Conservation (phyloP, 2,888 invertebrate species). For the Heliconius ismenius region DNA sequence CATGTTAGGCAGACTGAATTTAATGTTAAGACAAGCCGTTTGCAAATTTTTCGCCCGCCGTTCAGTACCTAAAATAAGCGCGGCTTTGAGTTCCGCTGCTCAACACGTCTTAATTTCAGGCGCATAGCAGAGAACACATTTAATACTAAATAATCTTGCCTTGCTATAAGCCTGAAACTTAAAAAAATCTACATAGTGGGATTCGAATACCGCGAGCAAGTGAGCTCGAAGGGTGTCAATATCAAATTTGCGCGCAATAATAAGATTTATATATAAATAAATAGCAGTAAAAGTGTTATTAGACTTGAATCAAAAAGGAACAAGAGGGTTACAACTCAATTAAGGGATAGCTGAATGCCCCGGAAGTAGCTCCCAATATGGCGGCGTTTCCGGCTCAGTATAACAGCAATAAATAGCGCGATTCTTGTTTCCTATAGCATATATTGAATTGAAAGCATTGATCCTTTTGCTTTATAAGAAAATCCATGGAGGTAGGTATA, state of each 20-base stretch:
- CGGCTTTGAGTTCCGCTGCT: neutral
- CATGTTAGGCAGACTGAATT: too few species aligned
- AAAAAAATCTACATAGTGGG: too few species aligned
- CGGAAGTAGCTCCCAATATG: slow-evolving; percentile 44
- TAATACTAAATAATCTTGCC: neutral
- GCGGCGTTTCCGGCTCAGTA: slow-evolving; percentile 44
- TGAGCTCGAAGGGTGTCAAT: neutral
- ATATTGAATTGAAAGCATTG: slow-evolving; percentile 6
- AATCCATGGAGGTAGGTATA: too few species aligned
- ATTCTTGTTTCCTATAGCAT: slow-evolving; percentile 25
- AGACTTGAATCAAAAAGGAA: slow-evolving; percentile 30
- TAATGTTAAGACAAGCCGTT: too few species aligned
- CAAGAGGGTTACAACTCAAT: slow-evolving; percentile 37
- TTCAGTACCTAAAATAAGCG: too few species aligned
- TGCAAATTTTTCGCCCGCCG: too few species aligned
- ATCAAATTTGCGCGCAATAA: neutral
- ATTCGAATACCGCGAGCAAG: neutral
- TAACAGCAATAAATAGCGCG: slow-evolving; percentile 42
- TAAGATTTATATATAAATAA: slow-evolving; percentile 4
- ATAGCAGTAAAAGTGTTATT: slow-evolving; percentile 5
- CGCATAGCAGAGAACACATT: too few species aligned
- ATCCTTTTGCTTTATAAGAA: neutral
- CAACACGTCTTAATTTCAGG: neutral
- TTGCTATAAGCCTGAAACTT: neutral
- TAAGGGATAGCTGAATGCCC: slow-evolving; percentile 42